Conservation (phyloP, 2,888 invertebrate species). For the Hypercompe scribonia region DNA sequence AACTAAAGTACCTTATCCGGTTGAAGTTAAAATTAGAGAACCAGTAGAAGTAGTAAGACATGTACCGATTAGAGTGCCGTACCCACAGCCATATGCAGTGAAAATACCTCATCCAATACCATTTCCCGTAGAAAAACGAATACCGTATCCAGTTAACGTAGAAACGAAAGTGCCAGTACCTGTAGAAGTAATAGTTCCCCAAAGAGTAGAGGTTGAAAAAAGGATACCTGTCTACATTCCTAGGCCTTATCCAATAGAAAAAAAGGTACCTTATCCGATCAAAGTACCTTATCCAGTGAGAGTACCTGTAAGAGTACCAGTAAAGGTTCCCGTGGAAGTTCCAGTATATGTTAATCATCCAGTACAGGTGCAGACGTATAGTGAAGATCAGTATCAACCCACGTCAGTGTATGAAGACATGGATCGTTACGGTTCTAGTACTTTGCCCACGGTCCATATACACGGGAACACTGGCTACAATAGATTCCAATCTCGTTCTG, state of each 20-base stretch:
- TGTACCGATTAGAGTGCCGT: constrained; percentile 75
- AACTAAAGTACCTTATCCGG: constrained; percentile 84
- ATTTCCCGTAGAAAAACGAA: constrained; percentile 77
- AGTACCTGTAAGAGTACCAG: constrained; percentile 66
- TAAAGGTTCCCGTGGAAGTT: constrained; percentile 70
- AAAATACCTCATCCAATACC: constrained; percentile 84
- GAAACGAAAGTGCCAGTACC: constrained; percentile 81
- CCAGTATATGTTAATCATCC: constrained; percentile 73
- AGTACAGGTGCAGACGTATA: constrained; percentile 59
- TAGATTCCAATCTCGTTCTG: constrained; percentile 74
- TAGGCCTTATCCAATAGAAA: constrained; percentile 73
- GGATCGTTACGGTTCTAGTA: constrained; percentile 36
- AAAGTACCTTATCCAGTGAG: constrained; percentile 75
- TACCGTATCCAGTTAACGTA: constrained; percentile 79
- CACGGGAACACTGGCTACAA: constrained; percentile 70
- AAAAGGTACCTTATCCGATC: constrained; percentile 73
- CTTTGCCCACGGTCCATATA: constrained; percentile 64
- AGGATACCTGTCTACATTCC: constrained; percentile 65
- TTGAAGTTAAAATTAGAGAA: constrained; percentile 79
- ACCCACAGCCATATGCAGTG: constrained; percentile 83
- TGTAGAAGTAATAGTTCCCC: constrained; percentile 68
- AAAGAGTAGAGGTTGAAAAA: constrained; percentile 62
- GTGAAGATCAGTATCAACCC: constrained; percentile 46
- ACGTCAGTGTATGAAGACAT: constrained; percentile 22
- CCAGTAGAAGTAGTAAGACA: constrained; percentile 79